A percentile compares a stretch with the other conserved stretches of the same genome.
These are phyloP conservation scores for Alexandromys fortis DNA, from an alignment of 2,113 vertebrate genomes.

Conservation along the genomic window DNA sequence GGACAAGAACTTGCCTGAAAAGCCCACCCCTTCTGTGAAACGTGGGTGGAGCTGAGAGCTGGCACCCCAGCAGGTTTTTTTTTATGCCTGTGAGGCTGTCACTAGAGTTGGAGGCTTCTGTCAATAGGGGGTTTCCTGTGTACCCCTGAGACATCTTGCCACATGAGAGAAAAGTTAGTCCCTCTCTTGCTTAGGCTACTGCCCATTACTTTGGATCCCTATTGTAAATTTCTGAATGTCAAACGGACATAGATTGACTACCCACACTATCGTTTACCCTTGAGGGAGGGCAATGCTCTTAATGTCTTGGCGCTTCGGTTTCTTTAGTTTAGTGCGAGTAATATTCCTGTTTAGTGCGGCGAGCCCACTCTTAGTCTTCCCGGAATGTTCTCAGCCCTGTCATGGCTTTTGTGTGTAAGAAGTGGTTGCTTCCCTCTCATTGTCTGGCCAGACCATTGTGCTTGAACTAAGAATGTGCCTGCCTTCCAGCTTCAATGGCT, in stretches of 20 bases:
- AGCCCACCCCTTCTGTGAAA: neutral
- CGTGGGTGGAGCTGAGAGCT: neutral
- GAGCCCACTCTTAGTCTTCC: neutral
- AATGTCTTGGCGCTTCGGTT: neutral
- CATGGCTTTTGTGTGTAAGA: neutral
- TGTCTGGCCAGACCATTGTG: constrained; percentile 35
- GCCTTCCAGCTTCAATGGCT: constrained; percentile 57
- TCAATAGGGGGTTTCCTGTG: neutral
- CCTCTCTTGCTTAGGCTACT: neutral
- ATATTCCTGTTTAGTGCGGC: neutral
- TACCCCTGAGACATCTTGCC: neutral
- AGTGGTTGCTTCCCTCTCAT: neutral
- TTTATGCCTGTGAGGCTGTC: neutral
- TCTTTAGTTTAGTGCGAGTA: neutral
- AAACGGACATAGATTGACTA: neutral
- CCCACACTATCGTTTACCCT: neutral
- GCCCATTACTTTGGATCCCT: neutral
- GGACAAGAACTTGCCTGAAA: neutral
- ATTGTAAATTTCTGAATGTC: neutral
- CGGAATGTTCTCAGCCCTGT: neutral
- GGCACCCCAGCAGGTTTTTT: neutral
- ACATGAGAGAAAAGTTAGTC: neutral
- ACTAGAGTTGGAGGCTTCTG: neutral
- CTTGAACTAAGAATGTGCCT: neutral
- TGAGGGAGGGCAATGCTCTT: neutral